phyloP scores from a whole-genome alignment of 2,888 invertebrate genomes.

The Heliconius cydno region DNA sequence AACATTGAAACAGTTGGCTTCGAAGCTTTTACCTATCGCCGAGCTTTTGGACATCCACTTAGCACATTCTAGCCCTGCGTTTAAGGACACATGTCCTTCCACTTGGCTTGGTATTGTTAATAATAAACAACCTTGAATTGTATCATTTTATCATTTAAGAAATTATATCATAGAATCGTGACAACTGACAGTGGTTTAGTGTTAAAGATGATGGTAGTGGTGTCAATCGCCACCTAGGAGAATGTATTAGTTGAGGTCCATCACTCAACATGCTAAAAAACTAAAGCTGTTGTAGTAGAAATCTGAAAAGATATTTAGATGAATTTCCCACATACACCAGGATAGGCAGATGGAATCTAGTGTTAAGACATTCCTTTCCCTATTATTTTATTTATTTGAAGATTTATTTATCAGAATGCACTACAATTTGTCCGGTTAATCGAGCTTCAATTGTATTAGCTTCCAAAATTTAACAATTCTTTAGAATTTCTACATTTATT shows the following conservation, averaged over 20 bases:
- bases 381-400: not conserved
- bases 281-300: too few relatives aligned
- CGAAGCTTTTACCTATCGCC: conserved; percentile 65
- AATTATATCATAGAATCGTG: not conserved
- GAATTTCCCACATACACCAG: too few relatives aligned
- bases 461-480: not conserved
- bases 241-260: too few relatives aligned
- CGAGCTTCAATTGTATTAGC: not conserved
- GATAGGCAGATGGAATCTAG: too few relatives aligned
- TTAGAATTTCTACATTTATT: not conserved
- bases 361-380: too few relatives aligned
- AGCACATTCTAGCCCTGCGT: conserved; percentile 70
- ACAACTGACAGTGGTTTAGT: too few relatives aligned
- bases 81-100: conserved; percentile 69
- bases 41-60: conserved; percentile 72
- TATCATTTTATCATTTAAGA: not conserved
- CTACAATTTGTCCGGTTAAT: not conserved
- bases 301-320: too few relatives aligned
- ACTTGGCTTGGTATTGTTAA: conserved; percentile 76
- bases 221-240: too few relatives aligned
- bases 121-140: conserved; percentile 60
- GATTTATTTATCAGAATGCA: not conserved
- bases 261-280: too few relatives aligned
- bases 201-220: too few relatives aligned
- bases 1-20: conserved; percentile 65